Conservation (phyloP, 2,888 invertebrate species). For the Melipona beecheii region DNA sequence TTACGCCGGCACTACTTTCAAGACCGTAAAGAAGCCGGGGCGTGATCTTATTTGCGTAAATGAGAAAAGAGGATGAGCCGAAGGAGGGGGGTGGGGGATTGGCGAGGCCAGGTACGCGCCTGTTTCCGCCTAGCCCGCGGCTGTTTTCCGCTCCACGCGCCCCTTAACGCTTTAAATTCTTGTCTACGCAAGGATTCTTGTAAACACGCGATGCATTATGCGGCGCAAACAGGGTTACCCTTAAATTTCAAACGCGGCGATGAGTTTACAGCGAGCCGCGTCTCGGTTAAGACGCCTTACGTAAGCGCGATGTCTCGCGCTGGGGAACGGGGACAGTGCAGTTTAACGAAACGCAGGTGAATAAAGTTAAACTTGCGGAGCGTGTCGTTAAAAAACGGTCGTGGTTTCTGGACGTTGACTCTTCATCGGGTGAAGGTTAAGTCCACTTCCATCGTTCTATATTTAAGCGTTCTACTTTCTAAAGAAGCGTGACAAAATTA, state of each 20-base stretch:
- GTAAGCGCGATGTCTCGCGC: neutral
- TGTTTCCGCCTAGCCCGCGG: slow-evolving; percentile 6
- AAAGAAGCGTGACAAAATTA: neutral
- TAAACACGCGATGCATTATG: slow-evolving; percentile 38
- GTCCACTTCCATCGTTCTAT: neutral
- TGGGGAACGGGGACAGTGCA: neutral
- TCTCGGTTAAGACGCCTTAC: neutral
- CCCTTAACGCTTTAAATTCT: slow-evolving; percentile 13
- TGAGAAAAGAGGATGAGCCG: neutral
- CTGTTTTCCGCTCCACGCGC: slow-evolving; percentile 13
- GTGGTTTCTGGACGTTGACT: neutral
- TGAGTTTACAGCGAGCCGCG: slow-evolving; percentile 10
- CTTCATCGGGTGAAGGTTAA: slow-evolving; percentile 1
- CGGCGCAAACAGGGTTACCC: slow-evolving; percentile 10
- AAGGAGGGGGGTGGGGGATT: neutral
- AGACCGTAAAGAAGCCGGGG: neutral
- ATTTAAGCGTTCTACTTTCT: slow-evolving; percentile 1
- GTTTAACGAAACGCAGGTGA: neutral
- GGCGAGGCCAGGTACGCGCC: neutral
- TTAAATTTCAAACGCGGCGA: slow-evolving; percentile 26
- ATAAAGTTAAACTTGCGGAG: neutral
- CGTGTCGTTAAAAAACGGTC: too few relatives aligned
- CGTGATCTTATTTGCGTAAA: slow-evolving; percentile 31
- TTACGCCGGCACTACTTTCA: slow-evolving; percentile 10
- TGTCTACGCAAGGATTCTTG: slow-evolving; percentile 19